Percentiles rank a stretch among this genome's conserved stretches.
Evolutionary conservation across 2,888 invertebrate species (phyloP).

Genomic region (Drosophila borealis): DNA sequence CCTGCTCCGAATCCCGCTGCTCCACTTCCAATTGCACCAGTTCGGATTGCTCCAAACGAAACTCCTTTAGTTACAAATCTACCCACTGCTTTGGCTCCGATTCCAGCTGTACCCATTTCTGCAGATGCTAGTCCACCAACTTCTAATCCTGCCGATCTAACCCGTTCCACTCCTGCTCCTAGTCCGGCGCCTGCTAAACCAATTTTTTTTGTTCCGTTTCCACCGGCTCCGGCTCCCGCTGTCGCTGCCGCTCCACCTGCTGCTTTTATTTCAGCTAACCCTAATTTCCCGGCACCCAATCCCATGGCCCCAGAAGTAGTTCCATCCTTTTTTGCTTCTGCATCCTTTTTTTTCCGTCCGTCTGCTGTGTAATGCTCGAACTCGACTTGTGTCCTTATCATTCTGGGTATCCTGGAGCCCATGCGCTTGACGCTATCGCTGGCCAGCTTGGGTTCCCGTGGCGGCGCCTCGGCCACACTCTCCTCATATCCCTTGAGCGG

Average conservation of each 20-base stretch:
- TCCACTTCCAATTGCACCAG: background rate
- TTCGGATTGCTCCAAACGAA: background rate
- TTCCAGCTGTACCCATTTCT: no score
- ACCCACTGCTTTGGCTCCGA: background rate
- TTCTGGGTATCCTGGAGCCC: slow-evolving; percentile 31
- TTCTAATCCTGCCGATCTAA: no score
- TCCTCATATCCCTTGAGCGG: background rate
- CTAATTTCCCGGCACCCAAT: background rate
- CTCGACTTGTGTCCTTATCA: slow-evolving; percentile 3
- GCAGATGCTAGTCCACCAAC: no score
- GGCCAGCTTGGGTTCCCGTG: background rate
- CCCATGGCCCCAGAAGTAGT: background rate
- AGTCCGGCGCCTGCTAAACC: background rate
- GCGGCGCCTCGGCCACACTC: background rate
- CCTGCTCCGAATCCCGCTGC: no score
- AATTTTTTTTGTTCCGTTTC: background rate
- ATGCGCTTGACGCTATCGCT: background rate
- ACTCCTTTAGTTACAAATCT: background rate
- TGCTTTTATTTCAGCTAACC: background rate
- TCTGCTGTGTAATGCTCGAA: background rate
- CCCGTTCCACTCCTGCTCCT: no score
- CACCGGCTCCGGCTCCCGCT: background rate
- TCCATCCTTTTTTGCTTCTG: background rate
- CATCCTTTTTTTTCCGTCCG: background rate
- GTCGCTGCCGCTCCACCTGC: no score